These are phyloP conservation scores for Aeoliscus strigatus DNA, from an alignment of 2,797 vertebrate genomes.

Conservation along the genomic window DNA sequence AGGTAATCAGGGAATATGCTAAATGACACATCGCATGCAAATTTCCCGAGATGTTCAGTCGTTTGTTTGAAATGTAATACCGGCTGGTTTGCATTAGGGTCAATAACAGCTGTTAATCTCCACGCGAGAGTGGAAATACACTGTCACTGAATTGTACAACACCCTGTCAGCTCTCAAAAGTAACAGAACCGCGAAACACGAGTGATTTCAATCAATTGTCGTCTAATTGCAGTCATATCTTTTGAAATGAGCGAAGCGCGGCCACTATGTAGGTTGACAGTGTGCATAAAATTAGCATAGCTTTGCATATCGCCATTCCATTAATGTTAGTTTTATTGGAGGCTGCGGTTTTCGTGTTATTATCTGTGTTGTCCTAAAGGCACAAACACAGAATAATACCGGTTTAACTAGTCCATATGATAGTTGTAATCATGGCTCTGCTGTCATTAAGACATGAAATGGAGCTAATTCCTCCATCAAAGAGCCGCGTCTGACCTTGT, in stretches of 20 bases:
- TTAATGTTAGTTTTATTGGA: constrained; percentile 65
- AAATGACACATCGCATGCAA: constrained; percentile 63
- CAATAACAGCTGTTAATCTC: constrained; percentile 69
- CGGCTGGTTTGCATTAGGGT: constrained; percentile 62
- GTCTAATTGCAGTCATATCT: constrained; percentile 65
- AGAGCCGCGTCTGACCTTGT: constrained; percentile 26
- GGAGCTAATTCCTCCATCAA: constrained; percentile 47
- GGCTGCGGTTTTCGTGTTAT: constrained; percentile 31
- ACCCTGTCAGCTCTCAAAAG: constrained; percentile 56
- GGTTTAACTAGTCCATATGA: constrained; percentile 9
- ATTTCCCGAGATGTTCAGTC: constrained; percentile 30
- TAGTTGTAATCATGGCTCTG: constrained; percentile 18
- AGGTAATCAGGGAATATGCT: constrained; percentile 72
- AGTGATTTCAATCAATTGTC: constrained; percentile 72
- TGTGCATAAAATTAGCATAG: constrained; percentile 71
- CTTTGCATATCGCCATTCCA: constrained; percentile 59
- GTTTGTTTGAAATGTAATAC: constrained; percentile 64
- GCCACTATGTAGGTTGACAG: constrained; percentile 66
- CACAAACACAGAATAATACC: too few species aligned
- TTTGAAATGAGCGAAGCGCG: constrained; percentile 53
- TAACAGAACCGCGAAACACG: constrained; percentile 67
- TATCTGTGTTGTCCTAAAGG: constrained; percentile 37
- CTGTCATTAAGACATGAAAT: constrained; percentile 38
- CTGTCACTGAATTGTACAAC: constrained; percentile 53
- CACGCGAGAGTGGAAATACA: constrained; percentile 34